These are phyloP conservation scores for Drosophila pseudoobscura DNA, from an alignment of 1,140 invertebrate genomes.

Conservation along the genomic window DNA sequence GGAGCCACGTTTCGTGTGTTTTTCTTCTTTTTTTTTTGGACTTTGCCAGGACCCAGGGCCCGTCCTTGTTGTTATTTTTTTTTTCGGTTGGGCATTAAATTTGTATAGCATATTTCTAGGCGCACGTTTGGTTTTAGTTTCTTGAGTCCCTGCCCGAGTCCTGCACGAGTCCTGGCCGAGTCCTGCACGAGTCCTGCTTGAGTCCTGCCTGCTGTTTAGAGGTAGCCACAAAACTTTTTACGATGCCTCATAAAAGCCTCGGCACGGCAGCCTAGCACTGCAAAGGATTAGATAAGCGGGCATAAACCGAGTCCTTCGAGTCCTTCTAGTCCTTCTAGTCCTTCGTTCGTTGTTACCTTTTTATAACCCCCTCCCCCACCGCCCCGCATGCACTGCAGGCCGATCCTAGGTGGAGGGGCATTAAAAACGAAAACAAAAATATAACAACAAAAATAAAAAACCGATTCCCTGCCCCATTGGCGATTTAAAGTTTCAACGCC, in stretches of 20 bases:
- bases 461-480: constrained; percentile 16
- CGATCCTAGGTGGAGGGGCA: neutral
- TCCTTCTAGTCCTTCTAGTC: constrained; percentile 1
- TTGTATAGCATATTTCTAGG: constrained; percentile 72
- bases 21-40: constrained; percentile 31
- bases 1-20: constrained; percentile 52
- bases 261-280: constrained; percentile 45
- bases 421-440: constrained; percentile 43
- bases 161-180: constrained; percentile 10
- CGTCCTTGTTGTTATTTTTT: constrained; percentile 8
- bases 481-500: constrained; percentile 65
- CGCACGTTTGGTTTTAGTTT: constrained; percentile 57
- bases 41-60: constrained; percentile 41
- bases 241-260: constrained; percentile 68
- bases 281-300: constrained; percentile 77
- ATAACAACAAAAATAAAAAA: constrained; percentile 33
- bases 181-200: neutral
- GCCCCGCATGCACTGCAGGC: constrained; percentile 58
- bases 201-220: constrained; percentile 49
- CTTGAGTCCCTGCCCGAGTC: constrained; percentile 12
- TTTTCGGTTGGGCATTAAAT: constrained; percentile 33
- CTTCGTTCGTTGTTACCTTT: constrained; percentile 48
- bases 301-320: constrained; percentile 21
- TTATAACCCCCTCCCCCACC: constrained; percentile 27
- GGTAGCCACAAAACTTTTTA: constrained; percentile 72